Base-by-base conservation (phyloP, 2,113 vertebrate species). In the Epinephelus cyanopodus region DNA sequence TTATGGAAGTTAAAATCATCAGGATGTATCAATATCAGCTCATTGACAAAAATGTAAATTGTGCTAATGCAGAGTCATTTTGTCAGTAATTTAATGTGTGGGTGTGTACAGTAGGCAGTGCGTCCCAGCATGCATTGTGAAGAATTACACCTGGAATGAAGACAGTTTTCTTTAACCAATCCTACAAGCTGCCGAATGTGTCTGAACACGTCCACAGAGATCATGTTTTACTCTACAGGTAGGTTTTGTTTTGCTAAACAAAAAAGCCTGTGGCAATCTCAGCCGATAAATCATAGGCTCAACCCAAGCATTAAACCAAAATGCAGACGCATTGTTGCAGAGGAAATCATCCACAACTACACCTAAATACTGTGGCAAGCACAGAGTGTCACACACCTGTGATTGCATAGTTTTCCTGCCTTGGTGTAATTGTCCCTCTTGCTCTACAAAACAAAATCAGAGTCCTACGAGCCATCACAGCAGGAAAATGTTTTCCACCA, bases 201-300 rank as follows among this genome's bases (percentile, higher is more conserved):
- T 83, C 87, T 71, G 79, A 70, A 90, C 90, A 62, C 87, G 92
- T 83, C 84, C 54, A 65, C n/a, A 23, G 48, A 33, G 14, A 79
- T 88, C 75, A 33, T 70, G 33, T 53, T 58, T 72, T 25, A 7
- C 53, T 84, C 66, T 65, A 10, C 57, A 76, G 71, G 74, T 74
- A 86, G 64, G n/a, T 81, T 52, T 83, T 87, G 54, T 42, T 42
- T 37, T 72, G 64, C 45, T 66, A 76, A 84, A 87, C 82, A 86
- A 82, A 92, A 88, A 65, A 68, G 67, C 87, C 74, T 70, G 54
- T 77, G 79, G 89, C 73, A 39, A 89, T 79, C 66, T 47, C 25
- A 72, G 66, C 47, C 13, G n/a, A 89, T 78, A 84, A 88, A 88
- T 85, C 87, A 87, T 54, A 75, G 77, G 52, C 60, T 75, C 79